Percentiles rank a stretch among this genome's conserved stretches.
These are phyloP conservation scores for Chrysoperla carnea DNA, from an alignment of 1,140 invertebrate species.

Conservation along the genomic window DNA sequence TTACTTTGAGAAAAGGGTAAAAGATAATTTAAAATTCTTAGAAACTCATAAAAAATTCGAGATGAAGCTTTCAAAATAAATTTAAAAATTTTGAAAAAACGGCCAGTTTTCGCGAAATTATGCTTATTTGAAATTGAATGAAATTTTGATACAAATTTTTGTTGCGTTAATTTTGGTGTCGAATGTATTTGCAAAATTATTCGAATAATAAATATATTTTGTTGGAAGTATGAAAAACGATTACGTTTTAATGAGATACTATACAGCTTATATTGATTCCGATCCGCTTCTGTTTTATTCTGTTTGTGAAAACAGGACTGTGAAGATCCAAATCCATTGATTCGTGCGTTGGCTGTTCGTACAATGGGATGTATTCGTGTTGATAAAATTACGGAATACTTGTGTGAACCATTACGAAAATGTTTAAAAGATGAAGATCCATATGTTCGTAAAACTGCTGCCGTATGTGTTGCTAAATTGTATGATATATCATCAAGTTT, in stretches of 20 bases:
- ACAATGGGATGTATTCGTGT: conserved; percentile 99
- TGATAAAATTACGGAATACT: conserved; percentile 99
- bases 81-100: too few relatives aligned
- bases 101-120: too few relatives aligned
- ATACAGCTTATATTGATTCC: not conserved
- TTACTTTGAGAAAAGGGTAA: too few relatives aligned
- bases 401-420: conserved; percentile 95
- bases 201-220: too few relatives aligned
- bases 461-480: conserved; percentile 97
- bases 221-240: too few relatives aligned
- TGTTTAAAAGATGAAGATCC: conserved; percentile 99
- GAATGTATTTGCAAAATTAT: too few relatives aligned
- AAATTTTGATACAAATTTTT: too few relatives aligned
- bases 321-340: conserved; percentile 98
- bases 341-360: conserved; percentile 91
- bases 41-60: too few relatives aligned
- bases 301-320: conserved; percentile 60
- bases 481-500: conserved; percentile 97
- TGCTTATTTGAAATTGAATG: too few relatives aligned
- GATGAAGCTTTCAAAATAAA: too few relatives aligned
- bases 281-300: conserved; percentile 1
- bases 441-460: conserved; percentile 97
- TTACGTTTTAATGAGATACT: not conserved
- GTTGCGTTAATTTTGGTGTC: too few relatives aligned
- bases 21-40: too few relatives aligned